Percentiles rank a stretch among this genome's conserved stretches.
These are phyloP conservation scores for Cataglyphis rosenhaueri DNA, from an alignment of 2,888 invertebrate genomes.

Conservation along the genomic window DNA sequence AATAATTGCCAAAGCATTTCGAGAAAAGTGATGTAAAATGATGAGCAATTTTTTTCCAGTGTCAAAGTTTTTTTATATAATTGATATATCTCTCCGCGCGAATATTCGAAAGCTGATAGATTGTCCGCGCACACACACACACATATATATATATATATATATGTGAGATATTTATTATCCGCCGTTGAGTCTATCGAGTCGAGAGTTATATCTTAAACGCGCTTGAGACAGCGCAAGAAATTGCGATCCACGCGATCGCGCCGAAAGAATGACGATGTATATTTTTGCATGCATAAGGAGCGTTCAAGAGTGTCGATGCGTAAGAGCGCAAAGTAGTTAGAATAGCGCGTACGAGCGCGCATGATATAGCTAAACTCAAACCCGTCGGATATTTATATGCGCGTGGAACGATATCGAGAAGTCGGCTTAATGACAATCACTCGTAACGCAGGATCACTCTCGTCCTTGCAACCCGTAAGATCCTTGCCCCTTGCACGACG, in stretches of 20 bases:
- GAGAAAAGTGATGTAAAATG: not conserved
- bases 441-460: constrained; percentile 79
- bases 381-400: constrained; percentile 9
- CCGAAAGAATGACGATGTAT: constrained; percentile 27
- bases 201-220: constrained; percentile 34
- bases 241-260: constrained; percentile 20
- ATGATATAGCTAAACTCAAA: constrained; percentile 6
- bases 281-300: constrained; percentile 40
- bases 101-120: constrained; percentile 7
- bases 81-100: not conserved
- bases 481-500: constrained; percentile 82
- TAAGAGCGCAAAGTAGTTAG: constrained; percentile 56
- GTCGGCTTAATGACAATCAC: constrained; percentile 76
- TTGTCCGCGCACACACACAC: not conserved
- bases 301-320: constrained; percentile 65
- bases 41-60: not conserved
- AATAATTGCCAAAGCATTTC: constrained; percentile 11
- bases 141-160: not conserved
- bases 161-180: constrained; percentile 24
- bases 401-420: constrained; percentile 77
- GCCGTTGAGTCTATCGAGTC: not conserved
- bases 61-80: not conserved
- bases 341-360: not conserved
- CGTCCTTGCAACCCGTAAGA: constrained; percentile 84
- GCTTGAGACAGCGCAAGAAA: not conserved